These are phyloP conservation scores for Endotricha flammealis DNA, from an alignment of 2,888 invertebrate species.

Conservation along the genomic window DNA sequence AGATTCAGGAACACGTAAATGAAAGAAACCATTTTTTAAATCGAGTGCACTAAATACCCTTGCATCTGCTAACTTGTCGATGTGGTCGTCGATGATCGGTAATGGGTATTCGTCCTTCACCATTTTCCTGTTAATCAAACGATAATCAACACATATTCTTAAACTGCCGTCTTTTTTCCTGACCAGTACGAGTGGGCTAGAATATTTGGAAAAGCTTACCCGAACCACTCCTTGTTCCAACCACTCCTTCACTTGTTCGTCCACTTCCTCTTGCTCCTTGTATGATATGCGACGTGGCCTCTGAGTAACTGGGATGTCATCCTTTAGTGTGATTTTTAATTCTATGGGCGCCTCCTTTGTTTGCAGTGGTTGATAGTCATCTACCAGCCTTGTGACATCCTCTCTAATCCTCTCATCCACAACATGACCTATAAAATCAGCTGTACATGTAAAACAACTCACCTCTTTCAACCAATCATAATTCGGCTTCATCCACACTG, in stretches of 20 bases:
- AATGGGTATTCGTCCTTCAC: conserved; percentile 38
- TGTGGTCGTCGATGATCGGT: conserved; percentile 38
- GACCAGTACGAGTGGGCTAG: conserved; percentile 20
- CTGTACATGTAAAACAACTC: no score
- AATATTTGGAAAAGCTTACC: no score
- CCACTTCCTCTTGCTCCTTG: conserved; percentile 12
- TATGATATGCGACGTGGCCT: conserved; percentile 17
- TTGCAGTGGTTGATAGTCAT: conserved; percentile 15
- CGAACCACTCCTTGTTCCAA: conserved; percentile 12
- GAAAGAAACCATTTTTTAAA: conserved; percentile 42
- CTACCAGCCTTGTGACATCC: no score
- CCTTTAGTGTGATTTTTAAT: conserved; percentile 21
- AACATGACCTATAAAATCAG: not conserved
- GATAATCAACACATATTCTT: conserved; percentile 41
- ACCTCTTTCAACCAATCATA: no score
- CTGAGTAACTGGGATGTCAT: conserved; percentile 21
- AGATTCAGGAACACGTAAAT: conserved; percentile 30
- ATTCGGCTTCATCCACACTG: no score
- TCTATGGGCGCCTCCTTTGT: conserved; percentile 20
- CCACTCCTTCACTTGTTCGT: conserved; percentile 18
- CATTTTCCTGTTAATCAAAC: conserved; percentile 39
- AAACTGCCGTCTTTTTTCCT: conserved; percentile 20
- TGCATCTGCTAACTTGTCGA: conserved; percentile 39
- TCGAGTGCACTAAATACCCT: conserved; percentile 26
- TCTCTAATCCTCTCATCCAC: conserved; percentile 6